These are phyloP conservation scores for Cheilosia vernalis DNA, from an alignment of 2,888 invertebrate genomes.

Conservation along the genomic window DNA sequence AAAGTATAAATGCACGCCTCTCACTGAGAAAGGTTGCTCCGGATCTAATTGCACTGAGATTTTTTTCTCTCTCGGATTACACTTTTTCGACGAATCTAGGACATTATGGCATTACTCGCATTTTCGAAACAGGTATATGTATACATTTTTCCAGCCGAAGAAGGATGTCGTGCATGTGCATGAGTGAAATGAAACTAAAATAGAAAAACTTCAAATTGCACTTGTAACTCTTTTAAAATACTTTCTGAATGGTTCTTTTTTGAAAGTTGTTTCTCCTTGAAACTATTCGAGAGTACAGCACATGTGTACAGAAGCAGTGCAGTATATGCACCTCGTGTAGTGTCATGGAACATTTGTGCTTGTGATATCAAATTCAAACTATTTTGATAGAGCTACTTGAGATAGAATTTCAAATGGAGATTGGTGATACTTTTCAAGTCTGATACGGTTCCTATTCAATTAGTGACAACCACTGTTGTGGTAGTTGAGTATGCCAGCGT, in stretches of 20 bases:
- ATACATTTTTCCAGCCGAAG: background rate
- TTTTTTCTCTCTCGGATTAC: no score
- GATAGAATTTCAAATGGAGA: background rate
- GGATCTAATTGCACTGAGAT: no score
- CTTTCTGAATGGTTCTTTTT: constrained; percentile 27
- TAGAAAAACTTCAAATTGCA: constrained; percentile 66
- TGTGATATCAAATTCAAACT: background rate
- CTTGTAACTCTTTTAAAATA: constrained; percentile 63
- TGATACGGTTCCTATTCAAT: no score
- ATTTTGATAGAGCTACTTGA: background rate
- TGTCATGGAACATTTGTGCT: background rate
- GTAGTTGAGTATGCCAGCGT: no score
- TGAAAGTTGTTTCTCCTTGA: background rate
- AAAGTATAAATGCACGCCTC: background rate
- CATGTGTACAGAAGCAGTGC: background rate
- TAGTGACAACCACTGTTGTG: no score
- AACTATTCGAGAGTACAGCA: background rate
- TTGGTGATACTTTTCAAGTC: background rate
- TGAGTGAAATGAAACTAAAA: constrained; percentile 13
- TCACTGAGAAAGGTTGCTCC: no score
- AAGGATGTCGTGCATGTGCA: constrained; percentile 3
- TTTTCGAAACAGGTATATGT: background rate
- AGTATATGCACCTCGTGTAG: background rate
- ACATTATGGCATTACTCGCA: constrained; percentile 1
- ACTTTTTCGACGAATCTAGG: background rate